A percentile compares a stretch with the other conserved stretches of the same genome.
Evolutionary conservation across 2,888 invertebrate genomes (phyloP).

Genomic region (Mythimna pallens): DNA sequence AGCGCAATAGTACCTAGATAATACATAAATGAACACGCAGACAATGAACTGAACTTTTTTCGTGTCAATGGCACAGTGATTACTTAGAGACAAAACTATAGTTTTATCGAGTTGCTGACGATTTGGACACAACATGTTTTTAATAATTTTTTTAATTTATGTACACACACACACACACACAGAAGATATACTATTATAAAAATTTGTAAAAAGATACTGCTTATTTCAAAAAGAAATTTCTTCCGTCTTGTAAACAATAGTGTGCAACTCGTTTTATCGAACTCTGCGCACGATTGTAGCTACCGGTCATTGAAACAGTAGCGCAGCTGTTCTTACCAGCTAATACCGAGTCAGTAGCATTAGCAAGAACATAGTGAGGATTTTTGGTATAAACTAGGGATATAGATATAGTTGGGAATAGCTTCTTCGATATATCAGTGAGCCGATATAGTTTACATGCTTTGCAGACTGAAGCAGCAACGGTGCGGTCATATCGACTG

Average conservation of each 20-base stretch:
- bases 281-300: not conserved
- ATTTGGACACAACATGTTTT: no score
- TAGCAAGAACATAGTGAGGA: not conserved
- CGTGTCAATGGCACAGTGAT: constrained; percentile 34
- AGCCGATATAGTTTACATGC: not conserved
- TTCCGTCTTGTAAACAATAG: no score
- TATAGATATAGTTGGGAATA: no score
- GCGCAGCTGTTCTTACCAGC: not conserved
- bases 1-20: constrained; percentile 5
- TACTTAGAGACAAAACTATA: constrained; percentile 25
- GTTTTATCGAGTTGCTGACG: constrained; percentile 1
- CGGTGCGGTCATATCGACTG: no score
- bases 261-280: constrained; percentile 17
- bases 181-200: no score
- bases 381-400: not conserved
- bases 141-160: no score
- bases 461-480: not conserved
- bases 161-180: no score
- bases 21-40: constrained; percentile 11
- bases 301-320: constrained; percentile 7
- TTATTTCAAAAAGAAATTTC: no score
- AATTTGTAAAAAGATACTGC: no score
- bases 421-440: not conserved
- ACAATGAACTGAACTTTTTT: constrained; percentile 35
- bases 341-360: not conserved